phyloP scores from a whole-genome alignment of 2,888 invertebrate species.

The Poecilus cupreus region DNA sequence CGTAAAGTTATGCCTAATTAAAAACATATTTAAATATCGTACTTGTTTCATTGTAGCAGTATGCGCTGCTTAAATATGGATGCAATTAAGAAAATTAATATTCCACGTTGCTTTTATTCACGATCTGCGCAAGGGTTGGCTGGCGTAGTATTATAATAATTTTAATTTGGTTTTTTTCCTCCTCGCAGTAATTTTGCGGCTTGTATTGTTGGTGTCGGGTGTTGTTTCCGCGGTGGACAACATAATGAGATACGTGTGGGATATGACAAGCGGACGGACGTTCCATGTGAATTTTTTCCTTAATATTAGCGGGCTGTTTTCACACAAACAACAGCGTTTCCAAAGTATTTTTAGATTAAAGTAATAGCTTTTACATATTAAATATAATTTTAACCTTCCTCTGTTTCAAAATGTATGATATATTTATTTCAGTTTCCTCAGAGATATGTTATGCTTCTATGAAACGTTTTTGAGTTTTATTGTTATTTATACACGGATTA shows the following conservation, averaged over 20 bases:
- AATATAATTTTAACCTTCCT: too few species aligned
- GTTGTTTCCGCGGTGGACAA: slow-evolving; percentile 1
- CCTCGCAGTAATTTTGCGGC: not conserved
- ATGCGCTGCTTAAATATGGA: slow-evolving; percentile 28
- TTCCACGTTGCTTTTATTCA: not conserved
- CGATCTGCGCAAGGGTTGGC: not conserved
- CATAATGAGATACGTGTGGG: slow-evolving; percentile 30
- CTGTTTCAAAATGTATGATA: too few species aligned
- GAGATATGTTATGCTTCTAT: too few species aligned
- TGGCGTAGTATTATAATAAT: slow-evolving; percentile 9
- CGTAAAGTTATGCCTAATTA: slow-evolving; percentile 32
- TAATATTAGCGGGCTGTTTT: too few species aligned
- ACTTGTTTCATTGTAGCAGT: slow-evolving; percentile 9
- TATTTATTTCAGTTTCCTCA: too few species aligned
- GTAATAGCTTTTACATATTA: too few species aligned
- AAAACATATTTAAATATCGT: slow-evolving; percentile 39
- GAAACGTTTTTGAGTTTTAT: too few species aligned
- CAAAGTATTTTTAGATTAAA: too few species aligned
- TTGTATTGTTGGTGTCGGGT: slow-evolving; percentile 1
- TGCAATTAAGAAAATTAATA: slow-evolving; percentile 39
- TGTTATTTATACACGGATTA: too few species aligned
- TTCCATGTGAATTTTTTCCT: too few species aligned
- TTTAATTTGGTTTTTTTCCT: slow-evolving; percentile 3
- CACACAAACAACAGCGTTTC: too few species aligned
- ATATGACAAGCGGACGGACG: not conserved